Evolutionary conservation across 2,113 vertebrate genomes (phyloP), one percentile per base, ranked within the genome.

Genomic region (Trogon surrucura): DNA sequence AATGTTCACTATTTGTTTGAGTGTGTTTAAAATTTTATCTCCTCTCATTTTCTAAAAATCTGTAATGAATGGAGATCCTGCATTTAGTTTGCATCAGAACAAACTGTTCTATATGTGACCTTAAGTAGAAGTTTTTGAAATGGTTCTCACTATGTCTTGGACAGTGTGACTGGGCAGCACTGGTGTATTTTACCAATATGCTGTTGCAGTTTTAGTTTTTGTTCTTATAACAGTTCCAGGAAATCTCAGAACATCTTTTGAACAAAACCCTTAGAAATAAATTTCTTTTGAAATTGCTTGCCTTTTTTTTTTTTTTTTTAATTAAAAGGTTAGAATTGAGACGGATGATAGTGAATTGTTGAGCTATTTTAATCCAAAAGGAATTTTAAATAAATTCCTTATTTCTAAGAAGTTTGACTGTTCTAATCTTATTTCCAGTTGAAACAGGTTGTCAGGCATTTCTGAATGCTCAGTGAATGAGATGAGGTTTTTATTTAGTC

Each of bases 171-270:
- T 1, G 1, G 50, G 60, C 71, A 58, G 54, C n/a, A n/a, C 71
- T 14, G 3, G 12, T 6, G 1, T 17, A 12, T 38, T 65, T 62
- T 66, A 41, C 27, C 26, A 36, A 70, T 13, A 17, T 0, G 4
- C 17, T 47, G 41, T 44, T 89, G 20, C 17, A 67, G 3, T 67
- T 85, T 23, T 51, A 53, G 21, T 20, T 44, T 45, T 48, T 61
- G 5, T 66, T 56, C 45, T 62, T 66, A 0, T 5, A 87, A 25
- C 16, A 80, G 48, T n/a, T 84, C 34, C 10, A 48, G 41, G 77
- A 86, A 88, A 38, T 41, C 34, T 71, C 48, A 50, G 50, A 85
- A 51, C 23, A 77, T 66, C 23, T 70, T 83, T 57, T 0, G 0
- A 70, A 58, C 17, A 50, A 78, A 85, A 10, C 8, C 20, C 29